phyloP scores from a whole-genome alignment of 2,797 vertebrate genomes.

The Dermochelys coriacea region DNA sequence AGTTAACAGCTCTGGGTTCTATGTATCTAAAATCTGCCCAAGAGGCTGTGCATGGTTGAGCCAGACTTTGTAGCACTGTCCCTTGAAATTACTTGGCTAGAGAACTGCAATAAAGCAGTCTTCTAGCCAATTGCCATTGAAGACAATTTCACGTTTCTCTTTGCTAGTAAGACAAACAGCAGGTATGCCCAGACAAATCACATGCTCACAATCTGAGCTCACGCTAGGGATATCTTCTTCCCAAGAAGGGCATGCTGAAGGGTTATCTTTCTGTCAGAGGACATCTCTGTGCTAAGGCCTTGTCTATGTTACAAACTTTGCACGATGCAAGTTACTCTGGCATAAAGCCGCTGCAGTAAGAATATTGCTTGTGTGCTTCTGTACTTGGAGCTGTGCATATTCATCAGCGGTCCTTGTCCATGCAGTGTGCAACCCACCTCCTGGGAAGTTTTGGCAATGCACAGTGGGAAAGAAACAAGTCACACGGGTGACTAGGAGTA shows the following conservation, averaged over 20 bases:
- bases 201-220: not conserved
- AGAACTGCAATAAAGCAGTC: not conserved
- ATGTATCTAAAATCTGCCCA: fast-evolving
- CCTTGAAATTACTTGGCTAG: not conserved
- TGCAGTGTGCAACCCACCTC: no score
- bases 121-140: not conserved
- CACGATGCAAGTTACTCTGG: no score
- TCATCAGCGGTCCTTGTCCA: no score
- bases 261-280: not conserved
- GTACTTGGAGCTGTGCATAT: no score
- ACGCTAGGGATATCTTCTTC: not conserved
- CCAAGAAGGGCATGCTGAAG: not conserved
- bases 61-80: not conserved
- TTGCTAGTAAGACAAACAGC: not conserved
- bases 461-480: no score
- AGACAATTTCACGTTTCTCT: not conserved
- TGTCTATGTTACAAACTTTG: no score
- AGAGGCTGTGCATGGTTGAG: not conserved
- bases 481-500: no score
- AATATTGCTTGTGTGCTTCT: no score
- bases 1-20: not conserved
- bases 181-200: not conserved
- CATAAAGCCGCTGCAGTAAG: no score
- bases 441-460: no score
- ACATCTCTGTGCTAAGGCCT: not conserved